phyloP scores from a whole-genome alignment of 2,113 vertebrate species.

The Heloderma charlesbogerti region DNA sequence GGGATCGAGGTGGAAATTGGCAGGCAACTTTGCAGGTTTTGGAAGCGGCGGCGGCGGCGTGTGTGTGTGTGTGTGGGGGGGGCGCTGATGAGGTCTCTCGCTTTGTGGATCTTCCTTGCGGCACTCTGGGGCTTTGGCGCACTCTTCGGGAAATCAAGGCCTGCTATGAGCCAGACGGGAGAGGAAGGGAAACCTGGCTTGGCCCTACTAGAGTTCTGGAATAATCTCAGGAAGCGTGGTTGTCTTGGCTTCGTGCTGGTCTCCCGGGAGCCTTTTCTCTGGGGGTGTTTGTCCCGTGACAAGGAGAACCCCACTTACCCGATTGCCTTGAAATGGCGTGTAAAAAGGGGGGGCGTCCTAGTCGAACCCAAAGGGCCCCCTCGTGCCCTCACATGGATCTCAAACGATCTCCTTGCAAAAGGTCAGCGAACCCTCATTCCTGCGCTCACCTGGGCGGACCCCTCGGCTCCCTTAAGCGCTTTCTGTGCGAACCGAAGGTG shows the following conservation, averaged over 20 bases:
- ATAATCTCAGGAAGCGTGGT: neutral
- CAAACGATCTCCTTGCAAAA: neutral
- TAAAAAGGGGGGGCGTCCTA: slow-evolving; percentile 8
- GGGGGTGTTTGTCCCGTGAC: neutral
- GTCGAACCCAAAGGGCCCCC: slow-evolving; percentile 5
- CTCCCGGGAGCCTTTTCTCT: no score
- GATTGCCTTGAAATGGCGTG: slow-evolving; percentile 62
- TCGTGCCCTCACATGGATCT: slow-evolving; percentile 1
- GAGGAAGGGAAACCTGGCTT: neutral
- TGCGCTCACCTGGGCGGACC: slow-evolving; percentile 31
- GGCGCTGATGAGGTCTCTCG: neutral
- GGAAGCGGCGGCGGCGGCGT: neutral
- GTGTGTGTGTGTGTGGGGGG: no score
- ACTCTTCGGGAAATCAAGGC: neutral
- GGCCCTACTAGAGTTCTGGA: neutral
- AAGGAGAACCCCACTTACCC: slow-evolving; percentile 31
- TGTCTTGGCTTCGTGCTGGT: no score
- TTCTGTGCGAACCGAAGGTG: neutral
- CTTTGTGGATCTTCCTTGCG: neutral
- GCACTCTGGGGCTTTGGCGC: neutral
- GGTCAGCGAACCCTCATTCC: slow-evolving; percentile 32
- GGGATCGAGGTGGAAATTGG: neutral
- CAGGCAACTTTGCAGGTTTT: neutral
- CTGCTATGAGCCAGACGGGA: neutral
- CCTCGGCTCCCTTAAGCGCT: neutral